Evolutionary conservation across 2,113 vertebrate genomes (phyloP).

Genomic region (Aviceda subcristata): DNA sequence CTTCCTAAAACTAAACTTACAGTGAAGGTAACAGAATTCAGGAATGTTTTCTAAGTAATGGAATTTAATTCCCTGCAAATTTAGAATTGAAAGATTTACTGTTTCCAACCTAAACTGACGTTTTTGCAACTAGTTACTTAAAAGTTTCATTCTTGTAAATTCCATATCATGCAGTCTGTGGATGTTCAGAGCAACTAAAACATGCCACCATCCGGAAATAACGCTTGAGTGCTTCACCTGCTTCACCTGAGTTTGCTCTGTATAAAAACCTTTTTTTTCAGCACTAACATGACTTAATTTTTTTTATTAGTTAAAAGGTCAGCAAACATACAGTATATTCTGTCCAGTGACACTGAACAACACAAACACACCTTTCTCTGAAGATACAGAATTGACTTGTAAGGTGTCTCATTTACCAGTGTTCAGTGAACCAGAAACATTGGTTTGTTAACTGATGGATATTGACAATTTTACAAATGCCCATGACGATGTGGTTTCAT

Average conservation of each 20-base stretch:
- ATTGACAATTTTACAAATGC: slow-evolving; percentile 46
- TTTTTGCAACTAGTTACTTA: background rate
- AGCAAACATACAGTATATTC: background rate
- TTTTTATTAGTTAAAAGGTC: slow-evolving; percentile 1
- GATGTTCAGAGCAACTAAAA: background rate
- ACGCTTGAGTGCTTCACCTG: background rate
- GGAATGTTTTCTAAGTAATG: background rate
- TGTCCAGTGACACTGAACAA: background rate
- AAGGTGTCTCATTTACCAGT: slow-evolving; percentile 29
- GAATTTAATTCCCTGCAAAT: background rate
- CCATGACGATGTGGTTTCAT: background rate
- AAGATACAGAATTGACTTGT: background rate
- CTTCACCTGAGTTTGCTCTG: background rate
- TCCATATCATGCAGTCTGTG: background rate
- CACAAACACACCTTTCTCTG: background rate
- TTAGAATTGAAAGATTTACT: background rate
- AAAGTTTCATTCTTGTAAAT: background rate
- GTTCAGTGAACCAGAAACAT: slow-evolving; percentile 34
- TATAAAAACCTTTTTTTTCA: background rate
- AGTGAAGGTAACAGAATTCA: background rate
- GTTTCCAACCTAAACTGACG: background rate
- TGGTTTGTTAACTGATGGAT: slow-evolving; percentile 52
- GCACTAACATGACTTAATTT: background rate
- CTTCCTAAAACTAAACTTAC: background rate
- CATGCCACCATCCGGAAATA: background rate